Evolutionary conservation across 2,797 vertebrate genomes (phyloP).

Genomic region (Lateolabrax maculatus): DNA sequence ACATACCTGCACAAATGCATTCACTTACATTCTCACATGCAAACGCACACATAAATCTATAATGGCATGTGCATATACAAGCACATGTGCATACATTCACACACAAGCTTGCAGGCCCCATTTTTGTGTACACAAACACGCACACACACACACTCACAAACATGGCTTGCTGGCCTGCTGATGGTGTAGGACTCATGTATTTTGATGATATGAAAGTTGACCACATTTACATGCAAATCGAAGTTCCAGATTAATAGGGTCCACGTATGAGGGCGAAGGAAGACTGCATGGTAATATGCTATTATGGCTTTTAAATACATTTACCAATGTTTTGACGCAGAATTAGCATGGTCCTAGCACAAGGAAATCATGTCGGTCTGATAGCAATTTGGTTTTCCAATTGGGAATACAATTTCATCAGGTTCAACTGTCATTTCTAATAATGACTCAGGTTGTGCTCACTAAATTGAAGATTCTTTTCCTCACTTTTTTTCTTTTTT

Average conservation of each 20-base stretch:
- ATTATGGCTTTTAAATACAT: slow-evolving; percentile 99
- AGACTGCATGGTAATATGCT: slow-evolving; percentile 96
- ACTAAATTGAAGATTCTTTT: slow-evolving; percentile 94
- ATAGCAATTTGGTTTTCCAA: slow-evolving; percentile 99
- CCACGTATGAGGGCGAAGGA: slow-evolving; percentile 88
- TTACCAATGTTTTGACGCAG: slow-evolving; percentile 95
- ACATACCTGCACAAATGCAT: slow-evolving; percentile 22
- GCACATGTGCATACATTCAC: slow-evolving; percentile 58
- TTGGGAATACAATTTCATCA: slow-evolving; percentile 99
- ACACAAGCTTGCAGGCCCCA: slow-evolving; percentile 27
- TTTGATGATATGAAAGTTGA: slow-evolving; percentile 99
- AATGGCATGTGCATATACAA: slow-evolving; percentile 63
- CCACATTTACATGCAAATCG: slow-evolving; percentile 99
- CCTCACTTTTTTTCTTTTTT: slow-evolving; percentile 49
- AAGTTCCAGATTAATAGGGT: slow-evolving; percentile 99
- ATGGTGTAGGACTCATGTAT: slow-evolving; percentile 92
- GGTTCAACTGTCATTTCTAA: slow-evolving; percentile 99
- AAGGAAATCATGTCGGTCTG: slow-evolving; percentile 97
- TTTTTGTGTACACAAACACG: slow-evolving; percentile 39
- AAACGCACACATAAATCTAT: no score
- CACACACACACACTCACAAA: slow-evolving; percentile 52
- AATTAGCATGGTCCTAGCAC: slow-evolving; percentile 95
- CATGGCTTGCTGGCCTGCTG: slow-evolving; percentile 55
- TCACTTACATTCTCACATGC: slow-evolving; percentile 28
- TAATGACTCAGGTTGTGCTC: slow-evolving; percentile 94